These are phyloP conservation scores for Sebastes diaconus DNA, from an alignment of 2,797 vertebrate genomes.

Conservation along the genomic window DNA sequence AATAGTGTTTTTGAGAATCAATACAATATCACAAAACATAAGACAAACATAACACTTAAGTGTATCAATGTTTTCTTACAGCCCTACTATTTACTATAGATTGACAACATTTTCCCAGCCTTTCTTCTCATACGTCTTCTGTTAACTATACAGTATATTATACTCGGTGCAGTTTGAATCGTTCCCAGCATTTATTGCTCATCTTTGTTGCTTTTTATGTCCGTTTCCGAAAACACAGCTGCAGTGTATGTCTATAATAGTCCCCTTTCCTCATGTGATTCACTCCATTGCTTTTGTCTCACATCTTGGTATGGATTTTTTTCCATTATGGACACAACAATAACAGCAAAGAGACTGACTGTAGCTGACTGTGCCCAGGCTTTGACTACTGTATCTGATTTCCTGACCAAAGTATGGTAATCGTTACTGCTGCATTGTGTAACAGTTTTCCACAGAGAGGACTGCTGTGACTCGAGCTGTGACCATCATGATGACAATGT, in stretches of 20 bases:
- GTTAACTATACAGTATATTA: no score
- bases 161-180: no score
- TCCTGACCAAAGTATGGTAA: slow-evolving; percentile 8
- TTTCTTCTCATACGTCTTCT: not conserved
- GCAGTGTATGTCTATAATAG: not conserved
- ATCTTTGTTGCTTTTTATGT: not conserved
- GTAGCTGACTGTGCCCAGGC: not conserved
- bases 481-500: slow-evolving; percentile 46
- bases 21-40: not conserved
- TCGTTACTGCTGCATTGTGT: slow-evolving; percentile 21
- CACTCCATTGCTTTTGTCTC: not conserved
- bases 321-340: not conserved
- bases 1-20: not conserved
- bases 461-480: slow-evolving; percentile 52
- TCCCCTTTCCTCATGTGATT: not conserved
- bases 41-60: no score
- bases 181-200: no score
- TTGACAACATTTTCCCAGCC: no score
- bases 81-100: not conserved
- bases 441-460: slow-evolving; percentile 30
- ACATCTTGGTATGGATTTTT: not conserved
- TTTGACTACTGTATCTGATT: not conserved
- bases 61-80: not conserved
- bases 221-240: not conserved
- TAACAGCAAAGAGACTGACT: not conserved